A percentile compares a stretch with the other conserved stretches of the same genome.
These are phyloP conservation scores for Matsumyia berberina DNA, from an alignment of 2,888 invertebrate genomes.

Conservation along the genomic window DNA sequence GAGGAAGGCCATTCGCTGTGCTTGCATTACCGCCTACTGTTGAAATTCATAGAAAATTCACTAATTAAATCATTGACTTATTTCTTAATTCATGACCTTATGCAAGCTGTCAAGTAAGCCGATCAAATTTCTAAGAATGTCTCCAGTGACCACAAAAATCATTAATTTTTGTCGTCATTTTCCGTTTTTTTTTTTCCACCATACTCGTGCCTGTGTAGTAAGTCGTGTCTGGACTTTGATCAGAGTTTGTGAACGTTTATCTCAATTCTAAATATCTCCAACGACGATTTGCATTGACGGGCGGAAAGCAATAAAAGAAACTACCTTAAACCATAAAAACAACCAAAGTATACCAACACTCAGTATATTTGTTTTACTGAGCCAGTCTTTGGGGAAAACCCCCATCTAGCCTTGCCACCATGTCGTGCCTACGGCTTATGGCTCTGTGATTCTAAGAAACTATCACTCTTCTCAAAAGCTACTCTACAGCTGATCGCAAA, in stretches of 20 bases:
- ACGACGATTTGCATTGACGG: neutral
- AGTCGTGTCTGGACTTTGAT: conserved; percentile 24
- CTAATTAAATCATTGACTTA: too few species aligned
- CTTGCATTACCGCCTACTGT: too few species aligned
- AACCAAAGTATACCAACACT: neutral
- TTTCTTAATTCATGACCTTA: too few species aligned
- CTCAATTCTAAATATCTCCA: neutral
- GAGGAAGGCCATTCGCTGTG: too few species aligned
- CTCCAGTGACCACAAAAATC: conserved; percentile 9
- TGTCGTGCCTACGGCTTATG: neutral
- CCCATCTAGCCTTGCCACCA: neutral
- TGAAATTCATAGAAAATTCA: too few species aligned
- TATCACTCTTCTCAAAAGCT: conserved; percentile 10
- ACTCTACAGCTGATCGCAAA: conserved; percentile 46
- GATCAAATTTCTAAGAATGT: conserved; percentile 21
- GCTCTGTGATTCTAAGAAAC: conserved; percentile 16
- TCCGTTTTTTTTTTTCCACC: neutral
- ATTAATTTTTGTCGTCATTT: neutral
- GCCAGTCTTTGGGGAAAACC: neutral
- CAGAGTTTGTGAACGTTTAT: neutral
- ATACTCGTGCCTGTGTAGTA: neutral
- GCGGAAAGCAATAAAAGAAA: neutral
- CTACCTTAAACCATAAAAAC: neutral
- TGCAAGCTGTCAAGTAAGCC: too few species aligned
- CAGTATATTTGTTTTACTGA: neutral